phyloP scores from a whole-genome alignment of 2,888 invertebrate genomes.

The Cryptus viduatorius region DNA sequence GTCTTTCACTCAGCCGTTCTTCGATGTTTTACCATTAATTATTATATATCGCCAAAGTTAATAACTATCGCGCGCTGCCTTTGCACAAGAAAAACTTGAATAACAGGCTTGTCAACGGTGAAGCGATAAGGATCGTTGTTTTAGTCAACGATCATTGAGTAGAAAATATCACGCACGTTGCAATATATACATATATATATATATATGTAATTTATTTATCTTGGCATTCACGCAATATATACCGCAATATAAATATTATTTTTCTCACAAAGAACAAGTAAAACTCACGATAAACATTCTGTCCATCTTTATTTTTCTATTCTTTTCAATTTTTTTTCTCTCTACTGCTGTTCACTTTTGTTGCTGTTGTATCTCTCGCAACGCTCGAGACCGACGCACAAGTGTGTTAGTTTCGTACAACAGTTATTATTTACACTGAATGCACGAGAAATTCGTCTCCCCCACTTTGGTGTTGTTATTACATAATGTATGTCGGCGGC shows the following conservation, averaged over 20 bases:
- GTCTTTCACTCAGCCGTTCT: conserved; percentile 21
- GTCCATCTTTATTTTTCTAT: conserved; percentile 56
- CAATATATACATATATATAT: conserved; percentile 50
- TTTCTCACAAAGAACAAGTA: conserved; percentile 18
- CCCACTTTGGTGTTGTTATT: conserved; percentile 70
- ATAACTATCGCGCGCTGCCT: conserved; percentile 4
- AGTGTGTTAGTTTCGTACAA: conserved; percentile 38
- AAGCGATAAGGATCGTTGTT: conserved; percentile 53
- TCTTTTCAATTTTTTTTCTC: conserved; percentile 69
- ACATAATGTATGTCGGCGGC: conserved; percentile 64
- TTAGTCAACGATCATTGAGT: conserved; percentile 46
- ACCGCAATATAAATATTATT: conserved; percentile 36
- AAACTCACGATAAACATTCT: conserved; percentile 35
- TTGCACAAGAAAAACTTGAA: conserved; percentile 30
- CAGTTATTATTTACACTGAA: conserved; percentile 73
- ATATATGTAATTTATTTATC: conserved; percentile 23
- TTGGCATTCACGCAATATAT: conserved; percentile 27
- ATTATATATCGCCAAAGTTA: neutral
- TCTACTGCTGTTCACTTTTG: conserved; percentile 66
- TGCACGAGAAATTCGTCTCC: conserved; percentile 71
- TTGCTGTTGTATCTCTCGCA: conserved; percentile 64
- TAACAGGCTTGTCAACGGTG: conserved; percentile 29
- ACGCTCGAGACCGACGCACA: conserved; percentile 34
- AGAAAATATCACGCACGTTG: conserved; percentile 63
- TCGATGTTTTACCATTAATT: no score